Evolutionary conservation across 2,888 invertebrate species (phyloP), one percentile per base, ranked within the genome.

Genomic region (Sipha maydis): DNA sequence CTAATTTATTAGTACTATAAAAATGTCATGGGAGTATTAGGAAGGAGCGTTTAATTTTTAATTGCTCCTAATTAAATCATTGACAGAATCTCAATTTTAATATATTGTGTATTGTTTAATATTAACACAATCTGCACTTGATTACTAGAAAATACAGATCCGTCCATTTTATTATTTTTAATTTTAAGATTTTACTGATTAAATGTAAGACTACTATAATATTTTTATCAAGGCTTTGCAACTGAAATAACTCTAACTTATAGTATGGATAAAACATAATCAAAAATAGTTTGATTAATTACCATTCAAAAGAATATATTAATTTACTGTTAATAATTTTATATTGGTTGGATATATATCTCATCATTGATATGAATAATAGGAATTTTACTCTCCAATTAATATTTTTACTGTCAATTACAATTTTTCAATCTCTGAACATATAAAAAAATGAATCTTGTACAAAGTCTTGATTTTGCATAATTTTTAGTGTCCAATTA

Each of bases 141-240:
- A 84, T 48, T 28, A n/a, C 48, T 48, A 8, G 67, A 85, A n/a
- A 76, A 76, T n/a, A 76, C 14, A 17, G 9, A 85, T 31, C 85
- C 69, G 85, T 85, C 85, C 85, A 77, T 69, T 85, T 83, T 75
- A 41, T 61, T 38, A 19, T 21, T 56, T 75, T 73, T 84, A 48
- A 17, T 77, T 85, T 77, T 85, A 77, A 85, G 67, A 48, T 67
- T 77, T 77, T 69, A 77, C 75, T 84, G 75, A 67, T 67, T 48
- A 85, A 25, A 28, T 1, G 28, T 77, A 84, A 76, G 76, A 76
- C 28, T 28, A 77, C 31, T 67, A n/a, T n/a, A 48, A n/a, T 69
- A 54, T n/a, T 48, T 77, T 31, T 38, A 48, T 14, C 48, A 14
- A 48, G 48, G 14, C 2, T 2, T 48, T 48, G 48, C 48, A 48